Conservation (phyloP, 2,888 invertebrate genomes). For the Gibbula magus region DNA sequence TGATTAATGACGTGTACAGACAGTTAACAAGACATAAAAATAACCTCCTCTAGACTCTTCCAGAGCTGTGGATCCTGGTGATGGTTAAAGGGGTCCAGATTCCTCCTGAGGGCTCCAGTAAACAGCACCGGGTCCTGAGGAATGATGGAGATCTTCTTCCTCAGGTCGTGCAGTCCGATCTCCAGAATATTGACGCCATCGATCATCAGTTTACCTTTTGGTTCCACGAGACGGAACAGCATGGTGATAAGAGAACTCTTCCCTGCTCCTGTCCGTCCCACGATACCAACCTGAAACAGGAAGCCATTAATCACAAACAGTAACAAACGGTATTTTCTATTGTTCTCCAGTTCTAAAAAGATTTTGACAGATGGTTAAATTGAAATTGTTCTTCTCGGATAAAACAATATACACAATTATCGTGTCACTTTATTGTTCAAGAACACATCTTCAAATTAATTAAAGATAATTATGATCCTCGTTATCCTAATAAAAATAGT, state of each 20-base stretch:
- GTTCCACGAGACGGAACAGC: constrained; percentile 87
- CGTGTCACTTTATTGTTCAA: no score
- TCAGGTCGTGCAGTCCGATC: constrained; percentile 85
- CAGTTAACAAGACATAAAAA: not conserved
- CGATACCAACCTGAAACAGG: constrained; percentile 82
- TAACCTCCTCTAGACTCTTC: constrained; percentile 69
- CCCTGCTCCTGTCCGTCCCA: constrained; percentile 76
- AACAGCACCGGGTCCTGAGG: constrained; percentile 81
- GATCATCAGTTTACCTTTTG: constrained; percentile 87
- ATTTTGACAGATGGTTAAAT: no score
- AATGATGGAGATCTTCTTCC: constrained; percentile 90
- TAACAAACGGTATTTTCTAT: no score
- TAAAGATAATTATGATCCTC: no score
- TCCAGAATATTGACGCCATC: constrained; percentile 80
- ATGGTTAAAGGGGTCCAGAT: constrained; percentile 72
- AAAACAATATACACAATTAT: no score
- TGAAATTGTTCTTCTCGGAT: no score
- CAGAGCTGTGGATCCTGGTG: constrained; percentile 67
- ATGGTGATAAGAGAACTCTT: constrained; percentile 84
- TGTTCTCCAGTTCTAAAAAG: no score
- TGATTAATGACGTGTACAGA: not conserved
- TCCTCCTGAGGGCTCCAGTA: constrained; percentile 69
- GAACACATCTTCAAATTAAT: no score
- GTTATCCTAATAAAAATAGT: no score
- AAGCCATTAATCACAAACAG: no score